Base-by-base conservation (phyloP, 1,140 invertebrate genomes). In the Scaptodrosophila lebanonensis region DNA sequence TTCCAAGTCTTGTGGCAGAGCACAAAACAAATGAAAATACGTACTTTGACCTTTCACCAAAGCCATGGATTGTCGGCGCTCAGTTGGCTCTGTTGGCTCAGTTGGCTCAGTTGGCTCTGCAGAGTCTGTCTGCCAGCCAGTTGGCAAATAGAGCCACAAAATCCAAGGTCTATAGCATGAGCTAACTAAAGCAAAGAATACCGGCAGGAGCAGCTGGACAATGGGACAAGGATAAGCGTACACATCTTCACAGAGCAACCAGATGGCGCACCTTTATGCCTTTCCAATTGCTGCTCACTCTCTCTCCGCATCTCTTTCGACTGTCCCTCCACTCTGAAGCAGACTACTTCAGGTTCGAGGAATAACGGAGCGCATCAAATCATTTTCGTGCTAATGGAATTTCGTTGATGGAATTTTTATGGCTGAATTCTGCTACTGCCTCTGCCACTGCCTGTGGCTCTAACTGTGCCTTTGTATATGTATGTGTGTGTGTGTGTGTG, bases 381-480 rank as follows among this genome's bases (percentile, higher is more conserved):
- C 73, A 79, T 79, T 82, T 25, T 73, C 65, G 64, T 66, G 69
- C 73, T 79, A 79, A 79, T 79, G 73, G 73, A 79, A 79, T 79
- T 79, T 75, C 73, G 73, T 67, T 79, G 75, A 82, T 82, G 65
- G 75, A 69, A 58, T 73, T 69, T 76, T 76, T 59, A 71, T 25
- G 22, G 22, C 22, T 25, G n/a, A n/a, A 25, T 25, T 25, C 3
- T 25, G 22, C 22, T 3, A 4, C 22, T 25, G n/a, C n/a, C n/a
- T n/a, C n/a, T n/a, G n/a, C n/a, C n/a, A n/a, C n/a, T 27, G 38
- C 35, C 20, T 13, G 9, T 25, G 5, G 2, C 7, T 13, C 4
- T 20, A 13, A 16, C 5, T 36, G 13, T 16, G 0, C 17, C 2
- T 47, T 33, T 22, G 7, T 20, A 13, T 8, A 3, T 4, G 1